These are phyloP conservation scores for Alcedo atthis DNA, from an alignment of 2,797 vertebrate species.

Conservation along the genomic window DNA sequence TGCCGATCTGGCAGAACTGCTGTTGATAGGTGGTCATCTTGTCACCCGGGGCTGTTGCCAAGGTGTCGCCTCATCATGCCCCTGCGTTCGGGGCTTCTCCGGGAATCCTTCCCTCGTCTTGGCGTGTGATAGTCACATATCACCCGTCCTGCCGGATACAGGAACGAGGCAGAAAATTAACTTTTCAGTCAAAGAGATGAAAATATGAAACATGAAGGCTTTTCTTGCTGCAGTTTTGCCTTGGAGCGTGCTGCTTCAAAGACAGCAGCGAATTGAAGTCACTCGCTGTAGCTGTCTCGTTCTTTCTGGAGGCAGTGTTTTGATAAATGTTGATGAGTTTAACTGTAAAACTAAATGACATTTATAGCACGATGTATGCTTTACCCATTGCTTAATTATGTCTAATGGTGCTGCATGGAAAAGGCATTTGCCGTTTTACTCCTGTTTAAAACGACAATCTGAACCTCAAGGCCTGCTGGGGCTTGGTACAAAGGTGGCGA, in stretches of 20 bases:
- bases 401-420: conserved; percentile 74
- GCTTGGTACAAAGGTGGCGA: conserved; percentile 45
- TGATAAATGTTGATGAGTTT: conserved; percentile 83
- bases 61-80: rapidly evolving
- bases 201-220: background rate
- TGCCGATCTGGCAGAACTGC: background rate
- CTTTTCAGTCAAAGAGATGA: conserved; percentile 18
- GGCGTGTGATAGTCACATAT: background rate
- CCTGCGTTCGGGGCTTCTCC: background rate
- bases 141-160: rapidly evolving
- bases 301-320: conserved; percentile 77
- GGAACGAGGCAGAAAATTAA: background rate
- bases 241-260: conserved; percentile 57
- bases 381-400: conserved; percentile 79
- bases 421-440: conserved; percentile 76
- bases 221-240: conserved; percentile 1
- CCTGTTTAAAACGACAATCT: conserved; percentile 75
- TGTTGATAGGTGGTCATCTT: rapidly evolving
- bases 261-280: conserved; percentile 45
- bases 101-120: background rate
- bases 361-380: conserved; percentile 74
- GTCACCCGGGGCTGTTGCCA: rapidly evolving
- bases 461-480: conserved; percentile 68
- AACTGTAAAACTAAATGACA: conserved; percentile 81
- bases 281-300: conserved; percentile 50